Evolutionary conservation across 2,888 invertebrate species (phyloP).

Genomic region (Chesias legatella): DNA sequence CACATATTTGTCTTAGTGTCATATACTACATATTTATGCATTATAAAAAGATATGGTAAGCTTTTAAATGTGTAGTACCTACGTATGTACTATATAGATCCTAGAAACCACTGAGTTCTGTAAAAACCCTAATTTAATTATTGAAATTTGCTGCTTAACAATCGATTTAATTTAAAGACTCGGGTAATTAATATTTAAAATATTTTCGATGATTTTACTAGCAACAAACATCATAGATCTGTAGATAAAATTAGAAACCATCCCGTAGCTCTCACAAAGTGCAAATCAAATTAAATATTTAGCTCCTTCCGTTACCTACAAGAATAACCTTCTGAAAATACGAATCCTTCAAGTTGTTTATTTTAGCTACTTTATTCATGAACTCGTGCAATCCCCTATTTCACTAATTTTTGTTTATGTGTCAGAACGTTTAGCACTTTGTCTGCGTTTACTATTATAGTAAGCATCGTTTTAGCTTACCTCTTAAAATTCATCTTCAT

Average conservation of each 20-base stretch:
- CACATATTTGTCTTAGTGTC: too few relatives aligned
- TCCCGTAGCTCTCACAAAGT: slow-evolving; percentile 3
- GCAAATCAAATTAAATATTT: slow-evolving; percentile 20
- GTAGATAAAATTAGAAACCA: slow-evolving; percentile 16
- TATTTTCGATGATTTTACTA: background rate
- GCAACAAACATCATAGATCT: slow-evolving; percentile 2
- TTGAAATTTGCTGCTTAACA: too few relatives aligned
- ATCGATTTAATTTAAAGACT: too few relatives aligned
- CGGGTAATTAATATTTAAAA: too few relatives aligned
- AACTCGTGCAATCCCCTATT: slow-evolving; percentile 21
- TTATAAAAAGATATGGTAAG: too few relatives aligned
- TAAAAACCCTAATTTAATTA: too few relatives aligned
- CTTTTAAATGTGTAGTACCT: too few relatives aligned
- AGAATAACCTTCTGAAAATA: slow-evolving; percentile 25
- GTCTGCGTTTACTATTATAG: background rate
- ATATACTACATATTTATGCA: too few relatives aligned
- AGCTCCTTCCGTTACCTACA: slow-evolving; percentile 22
- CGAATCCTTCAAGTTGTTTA: slow-evolving; percentile 26
- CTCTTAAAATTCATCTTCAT: too few relatives aligned
- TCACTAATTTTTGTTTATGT: slow-evolving; percentile 18
- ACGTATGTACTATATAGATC: too few relatives aligned
- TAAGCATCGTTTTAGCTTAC: too few relatives aligned
- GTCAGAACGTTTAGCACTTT: slow-evolving; percentile 15
- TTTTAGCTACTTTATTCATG: slow-evolving; percentile 19
- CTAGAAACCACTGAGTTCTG: too few relatives aligned